phyloP scores from a whole-genome alignment of 1,140 invertebrate species.

The Drosophila grimshawi region DNA sequence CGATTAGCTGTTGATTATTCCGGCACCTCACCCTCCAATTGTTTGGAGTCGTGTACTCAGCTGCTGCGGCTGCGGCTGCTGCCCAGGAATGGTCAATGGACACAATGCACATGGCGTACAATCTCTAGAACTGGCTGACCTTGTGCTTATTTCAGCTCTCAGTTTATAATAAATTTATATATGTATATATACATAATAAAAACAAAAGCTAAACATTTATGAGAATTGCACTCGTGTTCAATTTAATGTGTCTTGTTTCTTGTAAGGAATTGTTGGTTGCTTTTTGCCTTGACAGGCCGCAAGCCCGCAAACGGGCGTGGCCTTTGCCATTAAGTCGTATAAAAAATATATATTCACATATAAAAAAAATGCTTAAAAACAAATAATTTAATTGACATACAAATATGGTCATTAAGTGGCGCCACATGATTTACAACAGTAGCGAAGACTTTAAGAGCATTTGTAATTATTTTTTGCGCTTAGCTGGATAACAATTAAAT shows the following conservation, averaged over 20 bases:
- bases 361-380: slow-evolving; percentile 17
- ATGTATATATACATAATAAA: slow-evolving; percentile 6
- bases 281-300: slow-evolving; percentile 41
- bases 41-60: neutral
- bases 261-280: slow-evolving; percentile 40
- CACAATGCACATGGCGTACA: slow-evolving; percentile 44
- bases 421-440: slow-evolving; percentile 54
- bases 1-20: slow-evolving; percentile 16
- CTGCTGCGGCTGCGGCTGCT: neutral
- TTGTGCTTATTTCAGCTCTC: slow-evolving; percentile 63
- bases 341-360: slow-evolving; percentile 14
- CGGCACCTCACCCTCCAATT: neutral
- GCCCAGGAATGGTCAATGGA: slow-evolving; percentile 45
- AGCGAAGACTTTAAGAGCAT: slow-evolving; percentile 30
- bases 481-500: slow-evolving; percentile 1
- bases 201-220: slow-evolving; percentile 49
- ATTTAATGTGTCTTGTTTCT: slow-evolving; percentile 37
- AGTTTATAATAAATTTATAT: neutral
- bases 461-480: slow-evolving; percentile 21
- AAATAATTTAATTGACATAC: slow-evolving; percentile 69
- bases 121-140: slow-evolving; percentile 68
- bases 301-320: slow-evolving; percentile 61
- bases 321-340: slow-evolving; percentile 36
- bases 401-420: slow-evolving; percentile 55
- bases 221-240: slow-evolving; percentile 54